Evolutionary conservation across 2,113 vertebrate species (phyloP).

Genomic region (Benitochromis conjunctus): DNA sequence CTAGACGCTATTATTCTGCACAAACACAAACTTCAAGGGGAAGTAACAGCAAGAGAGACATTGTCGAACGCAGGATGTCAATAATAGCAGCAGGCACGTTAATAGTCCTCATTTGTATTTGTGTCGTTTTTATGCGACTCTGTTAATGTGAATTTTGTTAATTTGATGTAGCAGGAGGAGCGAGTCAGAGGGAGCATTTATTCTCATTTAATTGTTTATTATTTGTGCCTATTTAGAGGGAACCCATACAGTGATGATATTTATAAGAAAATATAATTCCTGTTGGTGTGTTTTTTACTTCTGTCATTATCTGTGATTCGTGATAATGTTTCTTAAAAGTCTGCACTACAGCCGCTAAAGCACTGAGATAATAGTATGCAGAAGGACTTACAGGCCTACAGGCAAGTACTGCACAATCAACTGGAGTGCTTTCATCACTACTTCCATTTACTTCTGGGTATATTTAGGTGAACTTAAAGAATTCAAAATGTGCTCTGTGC

Average conservation of each 20-base stretch:
- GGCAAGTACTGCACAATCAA: background rate
- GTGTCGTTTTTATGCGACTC: background rate
- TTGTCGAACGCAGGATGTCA: background rate
- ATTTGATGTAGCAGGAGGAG: background rate
- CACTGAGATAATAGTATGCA: background rate
- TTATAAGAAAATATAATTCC: background rate
- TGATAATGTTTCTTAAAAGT: background rate
- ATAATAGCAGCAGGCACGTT: rapidly evolving
- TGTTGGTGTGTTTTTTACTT: background rate
- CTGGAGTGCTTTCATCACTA: background rate
- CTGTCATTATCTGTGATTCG: background rate
- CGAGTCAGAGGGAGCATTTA: background rate
- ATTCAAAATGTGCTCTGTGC: background rate
- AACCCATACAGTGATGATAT: background rate
- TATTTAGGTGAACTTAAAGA: background rate
- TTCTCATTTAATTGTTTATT: background rate
- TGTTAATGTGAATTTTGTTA: background rate
- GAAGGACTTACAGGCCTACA: background rate
- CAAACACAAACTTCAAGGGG: background rate
- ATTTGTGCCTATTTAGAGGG: background rate
- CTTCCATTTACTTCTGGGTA: background rate
- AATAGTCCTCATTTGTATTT: background rate
- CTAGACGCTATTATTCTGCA: background rate
- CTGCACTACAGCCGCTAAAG: background rate
- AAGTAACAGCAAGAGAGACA: rapidly evolving